Base-by-base conservation (phyloP, 1,140 invertebrate species). In the Leguminivora glycinivorella region DNA sequence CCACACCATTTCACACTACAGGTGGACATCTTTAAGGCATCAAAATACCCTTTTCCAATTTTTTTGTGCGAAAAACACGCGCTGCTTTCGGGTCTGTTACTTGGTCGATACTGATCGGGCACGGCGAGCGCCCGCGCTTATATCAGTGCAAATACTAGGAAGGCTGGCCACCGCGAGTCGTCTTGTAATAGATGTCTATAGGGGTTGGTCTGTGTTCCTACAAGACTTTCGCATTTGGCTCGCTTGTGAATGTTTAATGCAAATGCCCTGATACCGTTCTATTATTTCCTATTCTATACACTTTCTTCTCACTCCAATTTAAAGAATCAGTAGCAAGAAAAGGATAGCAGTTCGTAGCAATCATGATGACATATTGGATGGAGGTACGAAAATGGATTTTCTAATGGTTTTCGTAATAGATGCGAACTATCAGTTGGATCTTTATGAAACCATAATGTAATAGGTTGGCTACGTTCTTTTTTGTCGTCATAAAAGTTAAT, bases 171-270 rank as follows among this genome's bases (percentile, higher is more conserved):
- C n/a, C n/a, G n/a, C n/a, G n/a, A n/a, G n/a, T n/a, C n/a, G n/a
- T n/a, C n/a, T n/a, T n/a, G n/a, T n/a, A n/a, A n/a, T n/a, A n/a
- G n/a, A n/a, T n/a, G n/a, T n/a, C n/a, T n/a, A n/a, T n/a, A n/a
- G n/a, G n/a, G n/a, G n/a, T n/a, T n/a, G n/a, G n/a, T n/a, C n/a
- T n/a, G n/a, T n/a, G n/a, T 69, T 56, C 58, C 67, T 74, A 69
- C 40, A 43, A 56, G 31, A 40, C 38, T 40, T 70, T 70, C 40
- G 52, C 56, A 70, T 70, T 63, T 70, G 17, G 38, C 43, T 24
- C 26, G 58, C 58, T 63, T 29, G 58, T 63, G 58, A 63, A 63
- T 63, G 58, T 31, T 63, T n/a, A 29, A 63, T 63, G 58, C 58
- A 63, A 63, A 63, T 63, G 26, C 22, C 22, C 47, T 52, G 47